phyloP scores from a whole-genome alignment of 2,113 vertebrate species.

The Bothrops jararaca region DNA sequence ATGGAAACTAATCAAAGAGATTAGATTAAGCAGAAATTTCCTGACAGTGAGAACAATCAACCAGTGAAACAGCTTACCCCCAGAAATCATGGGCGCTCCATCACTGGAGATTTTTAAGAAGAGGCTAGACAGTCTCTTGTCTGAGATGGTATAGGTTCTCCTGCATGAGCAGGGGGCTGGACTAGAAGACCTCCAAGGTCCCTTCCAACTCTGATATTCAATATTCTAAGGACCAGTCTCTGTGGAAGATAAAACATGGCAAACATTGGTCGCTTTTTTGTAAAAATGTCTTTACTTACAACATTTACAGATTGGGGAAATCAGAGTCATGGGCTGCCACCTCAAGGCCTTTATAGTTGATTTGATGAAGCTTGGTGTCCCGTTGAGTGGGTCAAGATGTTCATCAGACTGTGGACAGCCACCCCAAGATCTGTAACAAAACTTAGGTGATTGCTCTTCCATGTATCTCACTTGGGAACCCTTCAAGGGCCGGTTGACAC shows the following conservation, averaged over 20 bases:
- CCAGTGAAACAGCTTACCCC: neutral
- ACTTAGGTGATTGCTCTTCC: neutral
- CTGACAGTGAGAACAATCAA: neutral
- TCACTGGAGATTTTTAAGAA: neutral
- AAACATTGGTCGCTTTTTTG: neutral
- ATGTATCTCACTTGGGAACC: neutral
- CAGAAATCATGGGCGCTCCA: neutral
- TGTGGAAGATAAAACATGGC: neutral
- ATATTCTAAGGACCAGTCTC: neutral
- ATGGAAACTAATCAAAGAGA: neutral
- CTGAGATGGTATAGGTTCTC: neutral
- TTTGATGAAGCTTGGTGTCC: neutral
- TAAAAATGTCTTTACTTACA: constrained; percentile 9
- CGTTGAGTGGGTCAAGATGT: neutral
- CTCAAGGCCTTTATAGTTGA: neutral
- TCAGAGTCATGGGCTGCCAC: neutral
- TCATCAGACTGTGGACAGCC: neutral
- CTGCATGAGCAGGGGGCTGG: neutral
- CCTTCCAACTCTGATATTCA: neutral
- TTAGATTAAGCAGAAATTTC: neutral
- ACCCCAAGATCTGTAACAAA: neutral
- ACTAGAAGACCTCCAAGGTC: neutral
- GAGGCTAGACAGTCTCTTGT: neutral
- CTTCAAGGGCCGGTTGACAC: neutral
- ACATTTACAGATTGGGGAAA: neutral